Percentiles rank a stretch among this genome's conserved stretches.
Conservation (phyloP, 2,797 vertebrate species). For the Anguilla anguilla region DNA sequence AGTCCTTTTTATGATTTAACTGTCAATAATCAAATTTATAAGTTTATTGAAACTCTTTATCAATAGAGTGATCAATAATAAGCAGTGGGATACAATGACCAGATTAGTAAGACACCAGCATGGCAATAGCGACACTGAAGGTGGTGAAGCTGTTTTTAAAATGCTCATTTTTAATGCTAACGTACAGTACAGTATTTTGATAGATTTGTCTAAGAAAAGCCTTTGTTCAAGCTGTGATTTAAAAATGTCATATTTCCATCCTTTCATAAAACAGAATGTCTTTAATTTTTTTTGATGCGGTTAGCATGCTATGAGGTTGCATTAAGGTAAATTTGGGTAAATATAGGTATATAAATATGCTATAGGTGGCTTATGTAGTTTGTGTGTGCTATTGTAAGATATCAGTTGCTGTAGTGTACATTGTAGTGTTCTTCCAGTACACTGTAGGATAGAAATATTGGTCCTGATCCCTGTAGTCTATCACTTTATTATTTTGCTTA, state of each 20-base stretch:
- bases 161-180: background rate
- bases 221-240: background rate
- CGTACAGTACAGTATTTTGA: background rate
- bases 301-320: background rate
- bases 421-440: background rate
- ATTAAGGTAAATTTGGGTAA: constrained; percentile 21
- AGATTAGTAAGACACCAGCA: background rate
- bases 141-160: background rate
- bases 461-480: background rate
- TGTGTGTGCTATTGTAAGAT: background rate
- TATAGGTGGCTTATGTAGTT: background rate
- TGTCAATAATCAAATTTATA: too few species aligned
- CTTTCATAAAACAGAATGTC: background rate
- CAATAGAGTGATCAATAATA: background rate
- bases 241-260: background rate
- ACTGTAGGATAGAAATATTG: background rate
- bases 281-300: background rate
- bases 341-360: background rate
- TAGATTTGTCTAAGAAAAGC: background rate
- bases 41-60: background rate
- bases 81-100: background rate
- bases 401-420: background rate
- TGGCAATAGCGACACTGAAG: background rate
- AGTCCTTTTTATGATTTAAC: background rate
- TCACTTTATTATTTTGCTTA: constrained; percentile 1